Conservation (phyloP, 2,888 invertebrate species). For the Scaptodrosophila latifasciaeformis region DNA sequence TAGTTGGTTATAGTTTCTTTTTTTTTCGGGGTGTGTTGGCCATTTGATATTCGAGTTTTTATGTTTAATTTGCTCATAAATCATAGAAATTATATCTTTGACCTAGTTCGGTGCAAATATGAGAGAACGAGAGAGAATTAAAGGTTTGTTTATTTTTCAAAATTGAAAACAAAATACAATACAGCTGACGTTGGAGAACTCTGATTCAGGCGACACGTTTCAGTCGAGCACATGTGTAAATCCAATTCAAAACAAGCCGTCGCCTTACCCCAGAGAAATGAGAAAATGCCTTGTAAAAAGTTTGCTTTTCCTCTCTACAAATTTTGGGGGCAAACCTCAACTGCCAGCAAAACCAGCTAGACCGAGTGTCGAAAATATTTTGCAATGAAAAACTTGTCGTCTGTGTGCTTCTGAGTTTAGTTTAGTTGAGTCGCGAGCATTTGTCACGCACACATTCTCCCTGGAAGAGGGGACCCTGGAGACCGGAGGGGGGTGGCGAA, state of each 20-base stretch:
- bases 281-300: too few species aligned
- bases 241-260: conserved; percentile 65
- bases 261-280: conserved; percentile 16
- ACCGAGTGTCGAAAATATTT: too few species aligned
- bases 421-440: conserved; percentile 5
- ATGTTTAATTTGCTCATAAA: conserved; percentile 22
- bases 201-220: conserved; percentile 43
- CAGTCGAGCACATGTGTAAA: conserved; percentile 62
- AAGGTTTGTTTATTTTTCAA: conserved; percentile 32
- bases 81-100: conserved; percentile 36
- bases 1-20: too few species aligned
- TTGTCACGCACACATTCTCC: conserved; percentile 30
- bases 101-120: conserved; percentile 25
- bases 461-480: too few species aligned
- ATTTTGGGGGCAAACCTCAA: too few species aligned
- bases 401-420: background rate
- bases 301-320: too few species aligned
- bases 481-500: background rate
- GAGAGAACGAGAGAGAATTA: conserved; percentile 26
- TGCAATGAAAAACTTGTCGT: too few species aligned
- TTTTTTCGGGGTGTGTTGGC: too few species aligned
- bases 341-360: too few species aligned
- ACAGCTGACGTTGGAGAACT: background rate
- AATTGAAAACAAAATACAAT: conserved; percentile 56
- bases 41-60: too few species aligned